Percentiles rank a stretch among this genome's conserved stretches.
These are phyloP conservation scores for Diadophis punctatus DNA, from an alignment of 2,113 vertebrate genomes.

Conservation along the genomic window DNA sequence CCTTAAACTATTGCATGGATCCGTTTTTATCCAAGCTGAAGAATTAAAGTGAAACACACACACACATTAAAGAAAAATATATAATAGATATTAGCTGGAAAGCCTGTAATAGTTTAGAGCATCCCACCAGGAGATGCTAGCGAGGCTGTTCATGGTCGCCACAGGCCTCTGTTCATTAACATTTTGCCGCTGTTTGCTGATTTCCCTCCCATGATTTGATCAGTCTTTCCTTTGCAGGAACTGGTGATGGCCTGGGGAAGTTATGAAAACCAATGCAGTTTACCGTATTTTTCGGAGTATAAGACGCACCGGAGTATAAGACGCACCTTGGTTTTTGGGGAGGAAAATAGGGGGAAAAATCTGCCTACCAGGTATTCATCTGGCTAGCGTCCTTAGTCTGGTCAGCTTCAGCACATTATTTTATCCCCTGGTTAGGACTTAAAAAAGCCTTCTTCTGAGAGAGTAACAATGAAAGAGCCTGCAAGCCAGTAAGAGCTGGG, in stretches of 20 bases:
- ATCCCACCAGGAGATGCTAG: background rate
- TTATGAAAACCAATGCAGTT: constrained; percentile 64
- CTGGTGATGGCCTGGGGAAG: constrained; percentile 52
- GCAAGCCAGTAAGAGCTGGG: too few species aligned
- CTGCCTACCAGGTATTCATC: too few species aligned
- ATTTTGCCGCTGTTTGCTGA: background rate
- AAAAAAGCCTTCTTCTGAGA: too few species aligned
- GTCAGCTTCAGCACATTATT: too few species aligned
- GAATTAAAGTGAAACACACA: background rate
- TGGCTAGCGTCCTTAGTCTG: too few species aligned
- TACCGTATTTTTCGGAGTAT: too few species aligned
- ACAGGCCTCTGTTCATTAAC: background rate
- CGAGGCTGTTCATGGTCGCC: background rate
- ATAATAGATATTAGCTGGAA: background rate
- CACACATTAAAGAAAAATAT: background rate
- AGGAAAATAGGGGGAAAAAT: too few species aligned
- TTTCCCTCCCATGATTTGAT: constrained; percentile 42
- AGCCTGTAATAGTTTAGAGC: background rate
- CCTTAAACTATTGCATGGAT: background rate
- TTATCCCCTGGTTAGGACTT: too few species aligned
- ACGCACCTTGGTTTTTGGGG: too few species aligned
- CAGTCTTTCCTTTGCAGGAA: constrained; percentile 44
- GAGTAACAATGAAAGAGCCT: too few species aligned
- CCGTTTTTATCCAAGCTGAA: background rate
- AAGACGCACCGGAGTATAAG: too few species aligned